These are phyloP conservation scores for Drosophila falleni DNA, from an alignment of 2,888 invertebrate genomes.

Conservation along the genomic window DNA sequence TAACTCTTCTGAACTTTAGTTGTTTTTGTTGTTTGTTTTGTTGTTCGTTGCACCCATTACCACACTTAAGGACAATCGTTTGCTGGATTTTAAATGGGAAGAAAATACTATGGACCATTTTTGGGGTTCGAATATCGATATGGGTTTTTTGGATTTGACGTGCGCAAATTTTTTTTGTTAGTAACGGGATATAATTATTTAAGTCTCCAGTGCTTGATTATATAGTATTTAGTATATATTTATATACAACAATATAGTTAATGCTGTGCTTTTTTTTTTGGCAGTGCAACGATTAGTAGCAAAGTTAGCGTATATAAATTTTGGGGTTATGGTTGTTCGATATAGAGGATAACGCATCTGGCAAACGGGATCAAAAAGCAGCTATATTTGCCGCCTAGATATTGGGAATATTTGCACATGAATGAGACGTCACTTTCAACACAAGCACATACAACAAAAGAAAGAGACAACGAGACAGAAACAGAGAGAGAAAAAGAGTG, in stretches of 20 bases:
- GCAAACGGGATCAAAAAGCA: constrained; percentile 17
- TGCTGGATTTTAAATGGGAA: constrained; percentile 13
- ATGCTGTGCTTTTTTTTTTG: constrained; percentile 35
- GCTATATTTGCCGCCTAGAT: constrained; percentile 18
- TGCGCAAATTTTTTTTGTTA: constrained; percentile 1
- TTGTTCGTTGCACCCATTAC: constrained; percentile 7
- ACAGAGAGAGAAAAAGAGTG: constrained; percentile 14
- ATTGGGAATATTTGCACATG: constrained; percentile 5
- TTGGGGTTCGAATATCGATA: background rate
- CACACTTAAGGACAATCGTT: constrained; percentile 14
- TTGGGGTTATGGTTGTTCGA: constrained; percentile 7
- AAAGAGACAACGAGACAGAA: constrained; percentile 20
- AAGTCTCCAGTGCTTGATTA: constrained; percentile 20
- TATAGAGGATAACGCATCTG: constrained; percentile 6
- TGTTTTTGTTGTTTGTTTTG: constrained; percentile 29
- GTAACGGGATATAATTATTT: background rate
- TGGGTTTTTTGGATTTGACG: constrained; percentile 4
- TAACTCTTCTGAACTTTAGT: constrained; percentile 11
- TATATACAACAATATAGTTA: constrained; percentile 36
- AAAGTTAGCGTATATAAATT: constrained; percentile 26
- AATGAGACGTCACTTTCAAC: constrained; percentile 22
- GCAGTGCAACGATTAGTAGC: constrained; percentile 49
- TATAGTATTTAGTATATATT: constrained; percentile 27
- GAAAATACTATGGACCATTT: constrained; percentile 1
- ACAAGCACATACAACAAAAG: constrained; percentile 41